Conservation (phyloP, 2,797 vertebrate genomes). For the Falco peregrinus region DNA sequence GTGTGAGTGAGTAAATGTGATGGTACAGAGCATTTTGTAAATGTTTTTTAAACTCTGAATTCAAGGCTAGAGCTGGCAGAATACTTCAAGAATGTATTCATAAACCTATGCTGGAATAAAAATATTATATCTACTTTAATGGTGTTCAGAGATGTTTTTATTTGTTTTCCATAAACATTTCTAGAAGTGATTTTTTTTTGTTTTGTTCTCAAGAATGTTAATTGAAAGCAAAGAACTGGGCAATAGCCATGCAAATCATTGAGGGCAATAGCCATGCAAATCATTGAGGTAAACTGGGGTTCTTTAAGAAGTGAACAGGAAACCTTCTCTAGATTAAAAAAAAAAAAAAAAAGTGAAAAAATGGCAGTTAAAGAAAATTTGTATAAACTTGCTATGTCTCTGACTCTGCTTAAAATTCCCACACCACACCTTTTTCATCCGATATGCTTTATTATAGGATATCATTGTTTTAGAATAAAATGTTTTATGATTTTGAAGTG, state of each 20-base stretch:
- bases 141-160: not conserved
- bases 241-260: not conserved
- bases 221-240: not conserved
- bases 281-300: not conserved
- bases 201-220: constrained; percentile 27
- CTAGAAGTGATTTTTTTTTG: not conserved
- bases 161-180: constrained; percentile 39
- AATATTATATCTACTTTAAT: not conserved
- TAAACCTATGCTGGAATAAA: constrained; percentile 13
- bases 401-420: not conserved
- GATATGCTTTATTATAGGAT: not conserved
- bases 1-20: not conserved
- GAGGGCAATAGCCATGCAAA: not conserved
- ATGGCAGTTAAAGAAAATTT: not conserved
- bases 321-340: not conserved
- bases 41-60: not conserved
- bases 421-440: not conserved
- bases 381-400: not conserved
- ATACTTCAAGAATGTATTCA: not conserved
- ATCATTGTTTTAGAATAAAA: not conserved
- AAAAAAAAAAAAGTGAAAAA: not conserved
- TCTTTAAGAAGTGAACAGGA: not conserved
- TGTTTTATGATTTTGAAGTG: not conserved
- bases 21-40: not conserved
- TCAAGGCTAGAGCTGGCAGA: not conserved